Percentiles rank a stretch among this genome's conserved stretches.
Conservation (phyloP, 2,113 vertebrate species). For the Recurvirostra avosetta region DNA sequence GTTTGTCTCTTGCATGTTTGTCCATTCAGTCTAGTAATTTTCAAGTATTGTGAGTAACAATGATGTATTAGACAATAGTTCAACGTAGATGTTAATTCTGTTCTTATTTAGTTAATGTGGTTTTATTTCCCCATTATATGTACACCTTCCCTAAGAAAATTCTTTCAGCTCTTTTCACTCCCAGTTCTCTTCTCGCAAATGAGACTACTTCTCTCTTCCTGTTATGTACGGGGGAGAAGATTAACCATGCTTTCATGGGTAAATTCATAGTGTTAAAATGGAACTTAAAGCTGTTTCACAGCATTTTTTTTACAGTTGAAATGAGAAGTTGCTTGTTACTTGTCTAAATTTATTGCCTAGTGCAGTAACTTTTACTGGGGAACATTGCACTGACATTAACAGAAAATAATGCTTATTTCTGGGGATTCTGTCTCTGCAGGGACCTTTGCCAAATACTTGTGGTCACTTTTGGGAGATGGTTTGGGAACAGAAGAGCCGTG, state of each 20-base stretch:
- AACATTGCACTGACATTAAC: not conserved
- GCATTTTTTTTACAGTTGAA: not conserved
- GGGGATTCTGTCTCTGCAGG: slow-evolving; percentile 76
- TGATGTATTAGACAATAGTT: not conserved
- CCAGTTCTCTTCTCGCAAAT: slow-evolving; percentile 25
- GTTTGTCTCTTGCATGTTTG: not conserved
- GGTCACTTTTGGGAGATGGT: slow-evolving; percentile 99
- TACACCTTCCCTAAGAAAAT: not conserved
- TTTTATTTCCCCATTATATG: not conserved
- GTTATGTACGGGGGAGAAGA: not conserved
- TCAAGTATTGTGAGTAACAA: not conserved
- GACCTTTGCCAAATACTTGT: slow-evolving; percentile 94
- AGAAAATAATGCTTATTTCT: slow-evolving; percentile 35
- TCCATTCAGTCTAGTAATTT: not conserved
- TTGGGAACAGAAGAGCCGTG: slow-evolving; percentile 93
- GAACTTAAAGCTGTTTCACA: not conserved
- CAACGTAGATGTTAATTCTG: not conserved
- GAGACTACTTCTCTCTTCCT: not conserved
- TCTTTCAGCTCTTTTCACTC: not conserved
- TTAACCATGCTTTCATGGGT: not conserved
- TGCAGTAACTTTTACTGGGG: not conserved
- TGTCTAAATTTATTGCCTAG: not conserved
- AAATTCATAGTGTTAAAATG: not conserved
- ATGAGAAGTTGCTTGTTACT: not conserved
- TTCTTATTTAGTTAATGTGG: not conserved